Conservation (phyloP, 2,113 vertebrate species). For the Pterocles burchelli region DNA sequence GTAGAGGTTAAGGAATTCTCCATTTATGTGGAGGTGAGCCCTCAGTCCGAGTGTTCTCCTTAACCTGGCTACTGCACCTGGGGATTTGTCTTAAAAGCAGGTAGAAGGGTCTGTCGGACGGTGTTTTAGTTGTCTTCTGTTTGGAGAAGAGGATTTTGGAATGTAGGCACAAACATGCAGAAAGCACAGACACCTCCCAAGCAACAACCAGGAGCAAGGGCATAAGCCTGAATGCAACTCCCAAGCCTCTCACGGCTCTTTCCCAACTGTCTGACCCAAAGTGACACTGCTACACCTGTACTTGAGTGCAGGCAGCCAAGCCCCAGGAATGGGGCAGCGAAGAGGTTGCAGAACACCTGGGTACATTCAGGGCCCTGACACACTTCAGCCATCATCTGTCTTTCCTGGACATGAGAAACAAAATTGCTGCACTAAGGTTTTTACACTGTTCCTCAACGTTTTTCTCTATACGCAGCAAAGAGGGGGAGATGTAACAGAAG, state of each 20-base stretch:
- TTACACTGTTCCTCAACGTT: fast-evolving
- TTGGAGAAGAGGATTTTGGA: background rate
- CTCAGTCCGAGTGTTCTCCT: fast-evolving
- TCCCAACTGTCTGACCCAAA: background rate
- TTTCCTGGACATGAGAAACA: background rate
- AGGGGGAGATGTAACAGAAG: background rate
- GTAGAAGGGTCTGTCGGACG: background rate
- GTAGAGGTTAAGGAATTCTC: background rate
- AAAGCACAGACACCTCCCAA: background rate
- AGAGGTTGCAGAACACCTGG: background rate
- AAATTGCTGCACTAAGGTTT: background rate
- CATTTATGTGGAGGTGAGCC: background rate
- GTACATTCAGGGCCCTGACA: background rate
- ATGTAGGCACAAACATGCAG: background rate
- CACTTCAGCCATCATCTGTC: background rate
- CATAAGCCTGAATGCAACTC: background rate
- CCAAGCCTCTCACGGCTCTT: background rate
- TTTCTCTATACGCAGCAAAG: background rate
- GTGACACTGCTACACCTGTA: background rate
- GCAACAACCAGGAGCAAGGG: background rate
- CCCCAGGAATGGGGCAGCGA: background rate
- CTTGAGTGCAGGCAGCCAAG: background rate
- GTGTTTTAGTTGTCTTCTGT: background rate
- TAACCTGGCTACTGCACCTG: background rate
- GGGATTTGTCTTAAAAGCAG: background rate